Percentiles rank a stretch among this genome's conserved stretches.
phyloP scores from a whole-genome alignment of 2,888 invertebrate genomes.

The Xylocampa areola region DNA sequence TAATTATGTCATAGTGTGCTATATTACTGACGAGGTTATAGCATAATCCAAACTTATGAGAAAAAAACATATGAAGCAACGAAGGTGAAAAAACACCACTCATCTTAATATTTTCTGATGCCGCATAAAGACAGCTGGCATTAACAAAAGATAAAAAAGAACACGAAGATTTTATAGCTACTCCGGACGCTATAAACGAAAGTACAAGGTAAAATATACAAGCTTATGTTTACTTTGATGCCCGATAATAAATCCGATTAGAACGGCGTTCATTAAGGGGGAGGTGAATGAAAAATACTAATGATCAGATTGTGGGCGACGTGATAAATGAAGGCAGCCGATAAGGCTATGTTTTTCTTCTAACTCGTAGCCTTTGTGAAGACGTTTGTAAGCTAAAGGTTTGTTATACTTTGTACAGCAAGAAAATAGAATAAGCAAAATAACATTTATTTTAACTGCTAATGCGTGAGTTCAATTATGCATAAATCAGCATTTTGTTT shows the following conservation, averaged over 20 bases:
- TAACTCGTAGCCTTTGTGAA: conserved; percentile 39
- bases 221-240: conserved; percentile 36
- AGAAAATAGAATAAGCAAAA: conserved; percentile 27
- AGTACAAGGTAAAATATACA: conserved; percentile 14
- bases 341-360: conserved; percentile 39
- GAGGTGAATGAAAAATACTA: conserved; percentile 50
- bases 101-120: no score
- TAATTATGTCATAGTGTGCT: no score
- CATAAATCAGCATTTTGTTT: conserved; percentile 49
- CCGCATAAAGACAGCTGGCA: no score
- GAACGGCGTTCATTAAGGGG: conserved; percentile 35
- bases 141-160: no score
- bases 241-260: conserved; percentile 43
- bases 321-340: conserved; percentile 45
- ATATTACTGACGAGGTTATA: no score
- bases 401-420: conserved; percentile 32
- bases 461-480: conserved; percentile 39
- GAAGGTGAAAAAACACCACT: no score
- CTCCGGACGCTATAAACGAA: conserved; percentile 21
- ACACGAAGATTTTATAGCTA: no score
- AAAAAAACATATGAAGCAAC: no score
- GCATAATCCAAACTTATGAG: no score
- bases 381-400: conserved; percentile 33
- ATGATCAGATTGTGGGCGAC: conserved; percentile 42
- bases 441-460: conserved; percentile 26